Evolutionary conservation across 2,888 invertebrate species (phyloP).

Genomic region (Hololepta plana): DNA sequence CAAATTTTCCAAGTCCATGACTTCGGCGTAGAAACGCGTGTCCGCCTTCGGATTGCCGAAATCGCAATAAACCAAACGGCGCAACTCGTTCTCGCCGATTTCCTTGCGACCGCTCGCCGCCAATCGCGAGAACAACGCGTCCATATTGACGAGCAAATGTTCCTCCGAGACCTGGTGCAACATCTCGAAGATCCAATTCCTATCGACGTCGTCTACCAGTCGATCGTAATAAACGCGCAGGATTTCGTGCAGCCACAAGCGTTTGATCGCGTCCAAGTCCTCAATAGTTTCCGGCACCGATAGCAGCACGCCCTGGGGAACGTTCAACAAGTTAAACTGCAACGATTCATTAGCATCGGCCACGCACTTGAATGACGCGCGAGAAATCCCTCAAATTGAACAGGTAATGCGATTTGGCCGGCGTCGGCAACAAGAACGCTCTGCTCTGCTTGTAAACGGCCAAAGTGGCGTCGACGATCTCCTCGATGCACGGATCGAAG

Average conservation of each 20-base stretch:
- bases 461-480: constrained; percentile 73
- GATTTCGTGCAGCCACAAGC: constrained; percentile 89
- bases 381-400: constrained; percentile 92
- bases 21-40: constrained; percentile 74
- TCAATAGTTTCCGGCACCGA: constrained; percentile 88
- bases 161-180: constrained; percentile 40
- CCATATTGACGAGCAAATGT: constrained; percentile 47
- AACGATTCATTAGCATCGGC: too few relatives aligned
- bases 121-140: constrained; percentile 51
- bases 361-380: constrained; percentile 61
- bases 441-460: constrained; percentile 73
- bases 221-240: constrained; percentile 86
- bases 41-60: constrained; percentile 90
- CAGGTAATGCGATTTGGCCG: constrained; percentile 83
- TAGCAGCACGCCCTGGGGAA: constrained; percentile 60
- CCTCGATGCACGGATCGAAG: constrained; percentile 81
- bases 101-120: constrained; percentile 23
- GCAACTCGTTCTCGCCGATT: constrained; percentile 65
- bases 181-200: constrained; percentile 61
- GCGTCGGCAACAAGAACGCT: constrained; percentile 72
- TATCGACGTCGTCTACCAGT: constrained; percentile 66
- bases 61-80: constrained; percentile 83
- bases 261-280: constrained; percentile 66
- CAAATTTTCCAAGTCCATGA: constrained; percentile 62
- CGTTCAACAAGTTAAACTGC: constrained; percentile 2